Percentiles rank a stretch among this genome's conserved stretches.
These are phyloP conservation scores for Spea bombifrons DNA, from an alignment of 2,113 vertebrate genomes.

Conservation along the genomic window DNA sequence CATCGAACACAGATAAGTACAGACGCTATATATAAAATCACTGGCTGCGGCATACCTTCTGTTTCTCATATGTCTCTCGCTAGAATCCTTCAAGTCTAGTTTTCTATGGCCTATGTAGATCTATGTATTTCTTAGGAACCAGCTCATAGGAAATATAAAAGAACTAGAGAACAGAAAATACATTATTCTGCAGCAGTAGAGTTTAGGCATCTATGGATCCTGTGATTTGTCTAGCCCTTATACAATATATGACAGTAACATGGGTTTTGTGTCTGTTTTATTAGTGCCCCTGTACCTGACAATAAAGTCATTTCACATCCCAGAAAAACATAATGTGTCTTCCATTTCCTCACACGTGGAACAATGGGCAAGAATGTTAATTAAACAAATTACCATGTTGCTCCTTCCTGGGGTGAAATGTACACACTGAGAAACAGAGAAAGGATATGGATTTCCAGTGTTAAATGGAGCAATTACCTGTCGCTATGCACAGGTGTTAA, in stretches of 20 bases:
- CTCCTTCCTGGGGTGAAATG: not conserved
- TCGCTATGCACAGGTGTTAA: conserved; percentile 3
- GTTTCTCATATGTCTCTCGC: too few species aligned
- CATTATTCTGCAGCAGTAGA: too few species aligned
- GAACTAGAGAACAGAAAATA: too few species aligned
- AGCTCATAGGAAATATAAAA: too few species aligned
- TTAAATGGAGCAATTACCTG: not conserved
- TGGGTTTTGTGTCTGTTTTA: not conserved
- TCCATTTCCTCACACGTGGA: not conserved
- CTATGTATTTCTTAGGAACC: too few species aligned
- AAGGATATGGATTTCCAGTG: not conserved
- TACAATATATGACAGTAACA: not conserved
- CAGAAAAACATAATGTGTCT: not conserved
- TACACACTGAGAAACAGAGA: not conserved
- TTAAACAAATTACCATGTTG: not conserved
- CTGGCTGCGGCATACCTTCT: too few species aligned
- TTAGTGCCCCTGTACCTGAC: conserved; percentile 7
- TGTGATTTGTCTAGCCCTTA: not conserved
- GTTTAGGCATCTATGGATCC: too few species aligned
- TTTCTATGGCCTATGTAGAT: too few species aligned
- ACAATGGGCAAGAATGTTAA: not conserved
- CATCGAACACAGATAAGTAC: too few species aligned
- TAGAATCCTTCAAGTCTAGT: too few species aligned
- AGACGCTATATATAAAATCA: too few species aligned
- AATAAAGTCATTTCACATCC: conserved; percentile 27